These are phyloP conservation scores for Zaprionus ghesquierei DNA, from an alignment of 1,140 invertebrate species.

Conservation along the genomic window DNA sequence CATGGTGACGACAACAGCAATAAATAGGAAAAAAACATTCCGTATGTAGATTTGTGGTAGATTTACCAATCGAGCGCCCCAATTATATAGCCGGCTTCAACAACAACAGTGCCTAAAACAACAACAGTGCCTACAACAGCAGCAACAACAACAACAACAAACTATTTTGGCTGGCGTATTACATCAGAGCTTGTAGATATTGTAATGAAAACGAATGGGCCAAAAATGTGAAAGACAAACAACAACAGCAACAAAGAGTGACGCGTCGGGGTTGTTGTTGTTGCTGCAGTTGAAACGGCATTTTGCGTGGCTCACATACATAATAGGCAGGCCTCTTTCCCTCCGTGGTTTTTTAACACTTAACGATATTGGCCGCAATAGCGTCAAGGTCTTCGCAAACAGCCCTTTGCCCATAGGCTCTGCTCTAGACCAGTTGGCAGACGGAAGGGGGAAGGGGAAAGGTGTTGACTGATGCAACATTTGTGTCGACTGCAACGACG, in stretches of 20 bases:
- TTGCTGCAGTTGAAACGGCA: constrained; percentile 34
- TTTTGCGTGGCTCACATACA: constrained; percentile 55
- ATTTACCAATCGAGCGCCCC: constrained; percentile 71
- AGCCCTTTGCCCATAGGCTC: constrained; percentile 29
- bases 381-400: constrained; percentile 58
- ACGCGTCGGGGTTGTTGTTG: neutral
- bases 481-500: constrained; percentile 22
- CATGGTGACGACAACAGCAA: neutral
- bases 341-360: constrained; percentile 34
- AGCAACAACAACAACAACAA: constrained; percentile 23
- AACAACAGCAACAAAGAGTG: constrained; percentile 23
- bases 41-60: constrained; percentile 49
- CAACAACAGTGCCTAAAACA: constrained; percentile 16
- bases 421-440: too few relatives aligned
- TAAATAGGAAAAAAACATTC: constrained; percentile 42
- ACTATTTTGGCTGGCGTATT: constrained; percentile 40
- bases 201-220: constrained; percentile 46
- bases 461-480: constrained; percentile 11
- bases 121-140: neutral
- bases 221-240: constrained; percentile 42
- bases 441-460: neutral
- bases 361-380: constrained; percentile 49
- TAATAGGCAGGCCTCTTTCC: constrained; percentile 25
- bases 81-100: constrained; percentile 52
- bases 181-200: constrained; percentile 47